phyloP scores from a whole-genome alignment of 2,113 vertebrate species.

The Ranitomeya variabilis region DNA sequence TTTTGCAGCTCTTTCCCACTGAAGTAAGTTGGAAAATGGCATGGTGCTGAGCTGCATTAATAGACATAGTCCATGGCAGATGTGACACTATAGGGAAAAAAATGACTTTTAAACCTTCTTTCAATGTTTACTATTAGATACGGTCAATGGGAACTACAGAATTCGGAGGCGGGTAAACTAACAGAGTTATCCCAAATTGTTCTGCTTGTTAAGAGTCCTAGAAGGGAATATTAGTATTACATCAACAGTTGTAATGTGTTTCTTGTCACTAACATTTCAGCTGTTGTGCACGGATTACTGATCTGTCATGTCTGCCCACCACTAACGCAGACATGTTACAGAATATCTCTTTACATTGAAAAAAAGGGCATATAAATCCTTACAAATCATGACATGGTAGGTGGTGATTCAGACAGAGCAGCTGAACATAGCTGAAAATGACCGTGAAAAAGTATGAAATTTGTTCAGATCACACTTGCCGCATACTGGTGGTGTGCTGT shows the following conservation, averaged over 20 bases:
- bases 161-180: background rate
- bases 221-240: background rate
- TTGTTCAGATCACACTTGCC: background rate
- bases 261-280: conserved; percentile 5
- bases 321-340: conserved; percentile 11
- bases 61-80: too few species aligned
- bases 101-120: background rate
- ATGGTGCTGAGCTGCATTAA: too few species aligned
- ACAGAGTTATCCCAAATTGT: background rate
- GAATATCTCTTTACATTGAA: conserved; percentile 15
- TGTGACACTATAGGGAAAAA: too few species aligned
- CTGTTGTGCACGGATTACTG: conserved; percentile 10
- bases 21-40: too few species aligned
- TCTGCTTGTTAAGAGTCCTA: background rate
- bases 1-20: too few species aligned
- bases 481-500: background rate
- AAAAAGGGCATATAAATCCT: conserved; percentile 17
- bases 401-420: conserved; percentile 2
- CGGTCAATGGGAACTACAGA: background rate
- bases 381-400: conserved; percentile 27
- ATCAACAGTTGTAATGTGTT: background rate
- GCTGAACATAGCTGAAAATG: background rate
- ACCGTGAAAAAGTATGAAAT: background rate
- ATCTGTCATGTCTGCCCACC: conserved; percentile 24
- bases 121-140: background rate